Base-by-base conservation (phyloP, 2,888 invertebrate species). In the Agrotis clavis region DNA sequence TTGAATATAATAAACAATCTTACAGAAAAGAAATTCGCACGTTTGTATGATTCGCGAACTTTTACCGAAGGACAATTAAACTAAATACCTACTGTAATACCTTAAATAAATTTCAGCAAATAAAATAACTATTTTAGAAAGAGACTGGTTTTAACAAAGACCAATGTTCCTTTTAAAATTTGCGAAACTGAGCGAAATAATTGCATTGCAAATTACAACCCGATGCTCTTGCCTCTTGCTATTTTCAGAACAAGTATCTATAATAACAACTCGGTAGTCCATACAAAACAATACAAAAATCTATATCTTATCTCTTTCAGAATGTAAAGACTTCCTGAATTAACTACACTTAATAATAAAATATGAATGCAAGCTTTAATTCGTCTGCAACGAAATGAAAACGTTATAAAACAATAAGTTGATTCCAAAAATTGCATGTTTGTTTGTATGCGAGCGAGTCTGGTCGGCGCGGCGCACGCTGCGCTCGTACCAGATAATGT, bases 401-500 rank as follows among this genome's bases (percentile, higher is more conserved):
- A 65, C 54, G 57, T 72, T 59, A 4, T 30, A 72, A 67, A 79
- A 71, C 65, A 67, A 72, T 67, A 66, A 81, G 30, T 67, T 71
- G 67, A 69, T 68, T 67, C 64, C 48, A 50, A 79, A 76, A 71
- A 62, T 60, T 60, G 50, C 69, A 71, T 84, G 69, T 77, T 85
- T 79, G 80, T 67, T 30, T 64, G 61, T 71, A 68, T 62, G 79
- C 69, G 72, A 47, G 35, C 11, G 57, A 57, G 57, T 6, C 4
- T 6, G 68, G 73, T 54, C 67, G 61, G 71, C 79, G 79, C 84
- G 82, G 78, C 57, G 77, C 77, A 79, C 83, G 84, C 81, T 71
- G 82, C 75, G 74, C 73, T 71, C 77, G 63, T 74, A 70, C 59
- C 64, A 89, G 91, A 90, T 89, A 90, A 85, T 82, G 86, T 85